Evolutionary conservation across 2,888 invertebrate species (phyloP), one percentile per base, ranked within the genome.

Genomic region (Oxycera nigricornis): DNA sequence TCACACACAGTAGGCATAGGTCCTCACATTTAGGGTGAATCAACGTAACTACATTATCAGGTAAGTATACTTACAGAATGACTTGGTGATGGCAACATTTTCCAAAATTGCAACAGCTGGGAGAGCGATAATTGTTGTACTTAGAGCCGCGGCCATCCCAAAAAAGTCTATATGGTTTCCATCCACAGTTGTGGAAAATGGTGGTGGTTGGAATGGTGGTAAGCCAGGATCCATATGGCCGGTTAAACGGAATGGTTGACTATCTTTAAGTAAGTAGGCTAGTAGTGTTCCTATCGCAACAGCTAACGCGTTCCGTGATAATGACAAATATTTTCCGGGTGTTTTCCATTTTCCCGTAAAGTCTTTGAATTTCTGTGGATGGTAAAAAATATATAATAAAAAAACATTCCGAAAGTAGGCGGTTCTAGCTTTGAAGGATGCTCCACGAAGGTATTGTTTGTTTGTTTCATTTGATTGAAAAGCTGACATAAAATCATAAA

Each of bases 231-330:
- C 86, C 28, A 94, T 90, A 59, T 81, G 78, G 85, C 93, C 92
- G 62, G 91, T 93, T n/a, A 94, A 86, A 65, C 87, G 87, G 79
- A 94, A 93, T 0, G 93, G 92, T 62, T 86, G 81, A 0, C 86
- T 76, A 0, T 83, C 87, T 20, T 86, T 86, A 0, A 90, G 82
- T 1, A 85, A 78, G 78, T 88, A 90, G 0, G 94, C 93, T 26
- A 94, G 79, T 1, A 90, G 77, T 1, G 91, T 89, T 2, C 91
- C 91, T 1, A 88, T 81, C 70, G 94, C 86, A 24, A 96, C 94
- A 1, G 93, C 91, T 11, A 95, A 83, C 0, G 94, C 94, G 85
- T 95, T 95, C 74, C 95, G 87, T 0, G 91, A 91, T 24, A 94
- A 86, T 1, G 91, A 89, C 14, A 89, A 79, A 72, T 84, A 85